Evolutionary conservation across 1,140 invertebrate species (phyloP).

Genomic region (Venturia canescens): DNA sequence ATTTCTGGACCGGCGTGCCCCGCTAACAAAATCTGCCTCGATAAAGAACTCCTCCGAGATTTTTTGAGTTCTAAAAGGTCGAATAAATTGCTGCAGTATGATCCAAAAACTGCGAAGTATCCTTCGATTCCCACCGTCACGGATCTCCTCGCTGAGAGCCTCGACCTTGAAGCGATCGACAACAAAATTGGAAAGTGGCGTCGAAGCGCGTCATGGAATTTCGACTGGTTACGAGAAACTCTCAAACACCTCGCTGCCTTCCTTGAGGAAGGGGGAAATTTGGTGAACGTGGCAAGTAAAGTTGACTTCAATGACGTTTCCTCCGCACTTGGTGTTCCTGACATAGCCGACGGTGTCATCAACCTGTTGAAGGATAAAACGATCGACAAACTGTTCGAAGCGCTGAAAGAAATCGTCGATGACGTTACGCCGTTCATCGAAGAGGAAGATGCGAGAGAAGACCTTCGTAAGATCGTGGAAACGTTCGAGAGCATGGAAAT

Average conservation of each 20-base stretch:
- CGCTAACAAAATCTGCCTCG: constrained; percentile 47
- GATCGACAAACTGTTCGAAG: constrained; percentile 74
- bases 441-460: constrained; percentile 63
- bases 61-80: constrained; percentile 64
- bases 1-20: constrained; percentile 53
- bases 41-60: constrained; percentile 56
- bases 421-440: constrained; percentile 66
- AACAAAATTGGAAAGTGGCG: constrained; percentile 61
- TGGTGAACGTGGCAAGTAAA: constrained; percentile 70
- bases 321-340: constrained; percentile 64
- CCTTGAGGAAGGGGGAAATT: constrained; percentile 66
- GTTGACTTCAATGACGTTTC: constrained; percentile 71
- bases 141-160: constrained; percentile 57
- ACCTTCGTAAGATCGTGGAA: constrained; percentile 71
- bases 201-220: constrained; percentile 59
- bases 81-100: constrained; percentile 64
- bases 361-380: constrained; percentile 72
- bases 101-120: constrained; percentile 62
- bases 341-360: constrained; percentile 67
- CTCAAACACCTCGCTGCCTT: constrained; percentile 63
- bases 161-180: constrained; percentile 67
- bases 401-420: constrained; percentile 67
- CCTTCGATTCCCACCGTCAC: constrained; percentile 63
- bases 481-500: constrained; percentile 71
- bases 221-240: constrained; percentile 69